These are phyloP conservation scores for Drosophila arizonae DNA, from an alignment of 1,140 invertebrate genomes.

Conservation along the genomic window DNA sequence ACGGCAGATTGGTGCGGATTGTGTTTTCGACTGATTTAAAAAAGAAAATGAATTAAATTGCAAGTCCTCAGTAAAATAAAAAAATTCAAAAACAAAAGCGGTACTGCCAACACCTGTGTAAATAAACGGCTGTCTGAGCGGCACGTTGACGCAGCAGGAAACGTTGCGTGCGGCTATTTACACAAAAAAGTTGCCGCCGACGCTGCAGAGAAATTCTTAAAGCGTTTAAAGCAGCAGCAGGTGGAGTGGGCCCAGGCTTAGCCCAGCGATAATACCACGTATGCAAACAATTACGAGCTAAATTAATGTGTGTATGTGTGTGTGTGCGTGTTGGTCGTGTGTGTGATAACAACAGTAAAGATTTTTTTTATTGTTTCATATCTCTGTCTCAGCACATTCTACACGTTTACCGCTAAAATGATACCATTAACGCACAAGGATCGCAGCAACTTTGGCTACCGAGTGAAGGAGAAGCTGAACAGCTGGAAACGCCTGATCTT, in stretches of 20 bases:
- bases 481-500: constrained; percentile 94
- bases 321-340: constrained; percentile 14
- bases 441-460: constrained; percentile 86
- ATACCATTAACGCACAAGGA: constrained; percentile 91
- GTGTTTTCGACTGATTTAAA: constrained; percentile 37
- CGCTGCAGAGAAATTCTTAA: constrained; percentile 50
- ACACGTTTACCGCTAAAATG: constrained; percentile 47
- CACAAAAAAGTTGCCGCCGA: constrained; percentile 45
- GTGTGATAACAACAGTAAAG: constrained; percentile 45
- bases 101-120: constrained; percentile 54
- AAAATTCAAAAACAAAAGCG: constrained; percentile 28
- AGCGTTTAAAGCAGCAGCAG: constrained; percentile 41
- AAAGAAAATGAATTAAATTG: constrained; percentile 68
- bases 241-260: constrained; percentile 41
- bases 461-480: constrained; percentile 88
- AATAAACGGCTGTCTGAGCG: constrained; percentile 35
- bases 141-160: constrained; percentile 50
- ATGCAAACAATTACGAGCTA: constrained; percentile 65
- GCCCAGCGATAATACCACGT: constrained; percentile 71
- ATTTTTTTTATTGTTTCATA: background rate
- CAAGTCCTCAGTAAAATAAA: constrained; percentile 32
- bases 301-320: constrained; percentile 6
- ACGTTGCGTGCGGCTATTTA: constrained; percentile 34
- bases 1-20: constrained; percentile 66
- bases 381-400: constrained; percentile 6